phyloP scores from a whole-genome alignment of 2,888 invertebrate genomes.

The Drosophila trichaetosa region DNA sequence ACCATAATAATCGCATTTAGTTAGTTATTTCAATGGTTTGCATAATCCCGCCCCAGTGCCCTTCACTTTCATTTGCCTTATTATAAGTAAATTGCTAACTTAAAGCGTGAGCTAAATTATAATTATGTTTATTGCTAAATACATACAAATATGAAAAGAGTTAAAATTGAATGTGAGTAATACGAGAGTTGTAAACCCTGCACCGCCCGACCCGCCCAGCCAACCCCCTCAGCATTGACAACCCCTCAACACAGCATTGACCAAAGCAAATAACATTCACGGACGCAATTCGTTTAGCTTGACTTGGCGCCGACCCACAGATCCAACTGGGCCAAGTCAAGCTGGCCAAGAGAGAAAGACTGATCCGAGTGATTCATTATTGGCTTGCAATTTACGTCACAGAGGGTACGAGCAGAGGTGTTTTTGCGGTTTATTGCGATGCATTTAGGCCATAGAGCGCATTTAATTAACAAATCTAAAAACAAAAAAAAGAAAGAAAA shows the following conservation, averaged over 20 bases:
- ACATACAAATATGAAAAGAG: constrained; percentile 35
- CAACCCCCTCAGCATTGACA: constrained; percentile 7
- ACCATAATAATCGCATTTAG: constrained; percentile 49
- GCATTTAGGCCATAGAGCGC: constrained; percentile 56
- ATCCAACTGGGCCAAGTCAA: constrained; percentile 18
- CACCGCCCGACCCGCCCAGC: constrained; percentile 3
- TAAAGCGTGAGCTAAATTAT: constrained; percentile 67
- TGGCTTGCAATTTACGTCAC: constrained; percentile 13
- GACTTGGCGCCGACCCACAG: constrained; percentile 45
- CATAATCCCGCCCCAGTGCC: constrained; percentile 78
- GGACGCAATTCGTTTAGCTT: constrained; percentile 66
- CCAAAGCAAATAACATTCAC: constrained; percentile 33
- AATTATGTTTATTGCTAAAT: constrained; percentile 61
- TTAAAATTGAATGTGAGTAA: constrained; percentile 52
- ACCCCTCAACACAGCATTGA: constrained; percentile 1
- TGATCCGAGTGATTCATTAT: constrained; percentile 64
- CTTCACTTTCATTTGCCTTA: constrained; percentile 83
- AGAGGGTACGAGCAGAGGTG: constrained; percentile 6
- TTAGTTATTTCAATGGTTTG: constrained; percentile 63
- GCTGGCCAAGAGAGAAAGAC: constrained; percentile 58
- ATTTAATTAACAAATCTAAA: constrained; percentile 36
- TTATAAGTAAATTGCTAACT: constrained; percentile 71
- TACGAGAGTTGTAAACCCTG: constrained; percentile 25
- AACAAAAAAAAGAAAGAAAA: constrained; percentile 2
- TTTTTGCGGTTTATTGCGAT: constrained; percentile 24